Evolutionary conservation across 2,797 vertebrate genomes (phyloP).

Genomic region (Eidolon dupreanum): DNA sequence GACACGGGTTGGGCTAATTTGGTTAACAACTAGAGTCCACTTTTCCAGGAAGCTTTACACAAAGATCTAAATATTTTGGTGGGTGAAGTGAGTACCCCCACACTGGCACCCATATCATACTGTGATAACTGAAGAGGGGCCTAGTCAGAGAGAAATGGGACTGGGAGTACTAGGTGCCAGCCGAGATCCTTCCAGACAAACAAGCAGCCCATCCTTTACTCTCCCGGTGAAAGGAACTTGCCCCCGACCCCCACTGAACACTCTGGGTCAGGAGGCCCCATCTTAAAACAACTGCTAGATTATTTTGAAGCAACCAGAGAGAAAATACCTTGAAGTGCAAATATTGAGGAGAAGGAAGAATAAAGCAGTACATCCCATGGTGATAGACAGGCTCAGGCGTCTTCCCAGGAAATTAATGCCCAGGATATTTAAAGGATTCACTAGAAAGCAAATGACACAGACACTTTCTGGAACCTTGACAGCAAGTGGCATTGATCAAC

Average conservation of each 20-base stretch:
- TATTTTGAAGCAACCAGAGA: neutral
- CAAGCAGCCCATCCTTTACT: neutral
- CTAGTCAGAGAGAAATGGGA: neutral
- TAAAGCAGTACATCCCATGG: constrained; percentile 89
- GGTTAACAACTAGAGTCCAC: neutral
- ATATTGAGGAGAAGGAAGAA: constrained; percentile 94
- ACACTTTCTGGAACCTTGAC: neutral
- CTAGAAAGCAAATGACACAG: constrained; percentile 81
- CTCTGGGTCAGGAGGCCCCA: neutral
- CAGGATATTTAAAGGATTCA: constrained; percentile 93
- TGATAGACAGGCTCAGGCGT: constrained; percentile 88
- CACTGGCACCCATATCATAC: neutral
- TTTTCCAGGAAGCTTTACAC: neutral
- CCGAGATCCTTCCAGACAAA: neutral
- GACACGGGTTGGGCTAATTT: neutral
- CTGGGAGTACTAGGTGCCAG: fast-evolving
- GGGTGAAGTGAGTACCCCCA: neutral
- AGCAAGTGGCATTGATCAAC: neutral
- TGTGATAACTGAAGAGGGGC: no score
- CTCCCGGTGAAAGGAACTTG: neutral
- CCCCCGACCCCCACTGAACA: neutral
- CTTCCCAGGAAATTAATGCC: constrained; percentile 92
- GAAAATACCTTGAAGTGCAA: constrained; percentile 92
- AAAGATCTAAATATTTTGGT: neutral
- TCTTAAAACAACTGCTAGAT: neutral